Evolutionary conservation across 2,113 vertebrate species (phyloP), one percentile per base, ranked within the genome.

Genomic region (Perognathus longimembris): DNA sequence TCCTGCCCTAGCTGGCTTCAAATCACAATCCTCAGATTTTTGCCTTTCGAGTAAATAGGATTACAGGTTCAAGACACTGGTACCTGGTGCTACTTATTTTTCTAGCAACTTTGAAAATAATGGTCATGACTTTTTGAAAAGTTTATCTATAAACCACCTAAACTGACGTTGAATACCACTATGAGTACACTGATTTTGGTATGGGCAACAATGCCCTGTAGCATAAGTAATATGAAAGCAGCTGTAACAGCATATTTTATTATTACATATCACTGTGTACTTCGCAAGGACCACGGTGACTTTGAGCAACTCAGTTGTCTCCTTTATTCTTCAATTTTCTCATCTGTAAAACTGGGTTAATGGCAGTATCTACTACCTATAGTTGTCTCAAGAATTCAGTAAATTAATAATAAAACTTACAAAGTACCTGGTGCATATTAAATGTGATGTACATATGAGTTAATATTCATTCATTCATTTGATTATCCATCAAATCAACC

Each of bases 91-190:
- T 86, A 61, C 66, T 92, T 54, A 73, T 82, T 93, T 87, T 81
- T 28, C n/a, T 67, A 75, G 95, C 28, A 6, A 79, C 69, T 70
- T 77, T 63, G 69, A 88, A 92, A 93, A 88, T 59, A 1, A 6
- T 70, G 34, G 18, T 24, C 34, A 40, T 75, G 88, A 26, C 21
- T 36, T 45, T 87, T 84, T 77, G 3, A 26, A 89, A 92, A 12
- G 17, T 34, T 85, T 17, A 42, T 50, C 24, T 2, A 21, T 77
- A 0, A 45, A 17, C 34, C 71, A 42, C 21, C 15, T 45, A 64
- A 38, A 71, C 71, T 81, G 59, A 85, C 69, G 74, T 32, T 71
- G 20, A 36, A 24, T 21, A 12, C 8, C 22, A 45, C 18, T 8
- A 84, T n/a, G 26, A 0, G 11, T 32, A 42, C 26, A 71, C 4